phyloP scores from a whole-genome alignment of 2,113 vertebrate genomes.

The Phylloscopus trochilus region DNA sequence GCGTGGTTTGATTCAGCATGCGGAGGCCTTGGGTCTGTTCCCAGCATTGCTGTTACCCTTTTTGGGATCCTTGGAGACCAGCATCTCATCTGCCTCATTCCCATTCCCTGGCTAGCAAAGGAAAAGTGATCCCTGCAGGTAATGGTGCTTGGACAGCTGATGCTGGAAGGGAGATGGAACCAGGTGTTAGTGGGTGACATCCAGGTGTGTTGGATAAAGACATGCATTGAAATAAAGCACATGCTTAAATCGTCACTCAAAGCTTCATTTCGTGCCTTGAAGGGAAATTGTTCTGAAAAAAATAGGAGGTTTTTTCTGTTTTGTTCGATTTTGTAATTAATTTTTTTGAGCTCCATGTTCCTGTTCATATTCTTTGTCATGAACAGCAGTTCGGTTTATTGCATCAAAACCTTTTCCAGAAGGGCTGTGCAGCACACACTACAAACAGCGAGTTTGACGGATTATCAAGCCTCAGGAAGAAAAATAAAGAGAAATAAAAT shows the following conservation, averaged over 20 bases:
- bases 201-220: not conserved
- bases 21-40: not conserved
- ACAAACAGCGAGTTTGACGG: not conserved
- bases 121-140: not conserved
- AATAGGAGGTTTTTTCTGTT: accelerated
- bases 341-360: not conserved
- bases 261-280: not conserved
- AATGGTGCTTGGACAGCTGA: not conserved
- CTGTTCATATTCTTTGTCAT: not conserved
- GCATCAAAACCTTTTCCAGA: not conserved
- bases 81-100: not conserved
- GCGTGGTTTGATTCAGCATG: not conserved
- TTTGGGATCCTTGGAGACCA: not conserved
- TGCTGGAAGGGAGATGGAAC: not conserved
- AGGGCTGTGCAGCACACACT: not conserved
- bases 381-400: not conserved
- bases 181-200: accelerated
- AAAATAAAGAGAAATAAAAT: slow-evolving; percentile 30
- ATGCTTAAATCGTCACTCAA: not conserved
- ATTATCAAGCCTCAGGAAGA: slow-evolving; percentile 1
- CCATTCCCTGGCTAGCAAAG: not conserved
- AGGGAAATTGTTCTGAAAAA: not conserved
- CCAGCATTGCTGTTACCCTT: not conserved
- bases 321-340: not conserved
- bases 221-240: not conserved